Conservation (phyloP, 2,113 vertebrate species). For the Petrocephalus microphthalmus region DNA sequence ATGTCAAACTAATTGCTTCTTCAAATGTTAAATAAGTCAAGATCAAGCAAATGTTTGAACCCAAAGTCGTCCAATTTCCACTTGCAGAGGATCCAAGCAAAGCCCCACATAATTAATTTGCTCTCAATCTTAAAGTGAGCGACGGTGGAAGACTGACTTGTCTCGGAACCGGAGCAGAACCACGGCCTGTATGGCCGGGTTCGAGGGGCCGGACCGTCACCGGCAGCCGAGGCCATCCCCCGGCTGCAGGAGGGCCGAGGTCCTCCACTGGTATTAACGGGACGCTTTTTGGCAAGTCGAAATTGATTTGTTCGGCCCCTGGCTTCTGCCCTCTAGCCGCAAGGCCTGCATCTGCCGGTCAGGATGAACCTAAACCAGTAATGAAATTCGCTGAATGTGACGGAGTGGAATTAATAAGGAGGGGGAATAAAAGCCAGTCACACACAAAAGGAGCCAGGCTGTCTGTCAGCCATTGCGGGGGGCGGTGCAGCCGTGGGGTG, state of each 20-base stretch:
- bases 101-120: not conserved
- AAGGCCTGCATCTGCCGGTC: not conserved
- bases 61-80: slow-evolving; percentile 19
- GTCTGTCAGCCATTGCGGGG: not conserved
- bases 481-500: not conserved
- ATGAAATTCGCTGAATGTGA: not conserved
- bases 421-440: not conserved
- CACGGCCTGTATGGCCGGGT: slow-evolving; percentile 12
- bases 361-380: not conserved
- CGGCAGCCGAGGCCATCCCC: slow-evolving; percentile 51
- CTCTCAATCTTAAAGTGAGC: not conserved
- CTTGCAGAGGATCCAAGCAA: not conserved
- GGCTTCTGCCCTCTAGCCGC: not conserved
- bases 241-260: slow-evolving; percentile 54
- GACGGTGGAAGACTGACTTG: slow-evolving; percentile 24
- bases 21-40: not conserved
- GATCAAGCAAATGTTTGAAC: slow-evolving; percentile 6
- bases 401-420: not conserved
- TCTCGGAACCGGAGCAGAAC: slow-evolving; percentile 43
- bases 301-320: slow-evolving; percentile 45
- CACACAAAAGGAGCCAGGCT: not conserved
- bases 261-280: slow-evolving; percentile 47
- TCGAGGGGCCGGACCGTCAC: slow-evolving; percentile 47
- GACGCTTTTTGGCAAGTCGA: slow-evolving; percentile 43
- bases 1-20: not conserved